Evolutionary conservation across 2,113 vertebrate species (phyloP).

Genomic region (Mixornis gularis): DNA sequence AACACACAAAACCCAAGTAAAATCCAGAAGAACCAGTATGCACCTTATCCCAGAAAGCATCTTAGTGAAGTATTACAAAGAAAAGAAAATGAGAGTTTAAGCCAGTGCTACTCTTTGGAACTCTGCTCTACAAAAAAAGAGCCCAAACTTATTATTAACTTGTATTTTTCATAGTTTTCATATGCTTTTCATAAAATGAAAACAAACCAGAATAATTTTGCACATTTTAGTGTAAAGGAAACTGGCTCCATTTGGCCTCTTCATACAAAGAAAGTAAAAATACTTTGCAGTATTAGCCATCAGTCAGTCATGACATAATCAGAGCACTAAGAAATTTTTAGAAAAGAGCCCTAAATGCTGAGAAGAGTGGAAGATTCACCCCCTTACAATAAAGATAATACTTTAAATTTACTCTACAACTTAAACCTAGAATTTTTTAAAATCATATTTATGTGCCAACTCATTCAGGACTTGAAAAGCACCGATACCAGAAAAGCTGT

Average conservation of each 20-base stretch:
- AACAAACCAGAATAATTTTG: background rate
- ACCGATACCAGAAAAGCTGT: rapidly evolving
- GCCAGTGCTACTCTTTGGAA: background rate
- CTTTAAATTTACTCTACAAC: background rate
- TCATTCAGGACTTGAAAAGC: background rate
- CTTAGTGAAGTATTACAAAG: background rate
- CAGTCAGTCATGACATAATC: background rate
- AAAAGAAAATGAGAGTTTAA: background rate
- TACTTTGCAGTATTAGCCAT: background rate
- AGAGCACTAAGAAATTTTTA: background rate
- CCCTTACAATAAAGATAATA: background rate
- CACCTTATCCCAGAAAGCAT: background rate
- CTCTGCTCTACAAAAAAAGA: background rate
- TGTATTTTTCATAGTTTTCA: background rate
- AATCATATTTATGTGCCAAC: background rate
- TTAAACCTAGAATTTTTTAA: background rate
- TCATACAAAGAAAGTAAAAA: background rate
- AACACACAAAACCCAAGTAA: background rate
- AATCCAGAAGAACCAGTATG: background rate
- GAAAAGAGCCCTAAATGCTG: background rate
- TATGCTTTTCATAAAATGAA: background rate
- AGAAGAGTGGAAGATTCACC: background rate
- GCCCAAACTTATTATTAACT: background rate
- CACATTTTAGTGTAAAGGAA: background rate
- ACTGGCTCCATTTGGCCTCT: background rate